Evolutionary conservation across 2,888 invertebrate species (phyloP).

Genomic region (Polylopha cassiicola): DNA sequence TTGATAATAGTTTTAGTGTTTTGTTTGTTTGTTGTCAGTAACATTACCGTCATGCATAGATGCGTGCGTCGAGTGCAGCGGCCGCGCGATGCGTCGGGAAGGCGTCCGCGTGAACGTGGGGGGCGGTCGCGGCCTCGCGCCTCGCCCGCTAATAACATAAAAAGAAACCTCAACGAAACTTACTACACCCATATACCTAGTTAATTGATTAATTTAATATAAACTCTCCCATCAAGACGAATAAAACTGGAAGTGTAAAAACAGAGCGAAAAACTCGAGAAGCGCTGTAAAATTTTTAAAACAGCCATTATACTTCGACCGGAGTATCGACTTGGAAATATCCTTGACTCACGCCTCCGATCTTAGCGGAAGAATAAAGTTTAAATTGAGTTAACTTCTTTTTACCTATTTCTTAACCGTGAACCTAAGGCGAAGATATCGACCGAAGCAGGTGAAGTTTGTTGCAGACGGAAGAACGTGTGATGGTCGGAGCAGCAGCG

Average conservation of each 20-base stretch:
- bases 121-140: slow-evolving; percentile 77
- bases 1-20: too few relatives aligned
- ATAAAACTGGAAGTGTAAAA: slow-evolving; percentile 6
- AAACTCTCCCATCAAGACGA: too few relatives aligned
- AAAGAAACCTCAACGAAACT: slow-evolving; percentile 17
- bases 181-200: neutral
- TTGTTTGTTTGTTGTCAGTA: slow-evolving; percentile 7
- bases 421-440: slow-evolving; percentile 88
- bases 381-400: too few relatives aligned
- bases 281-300: too few relatives aligned
- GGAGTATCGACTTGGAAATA: too few relatives aligned
- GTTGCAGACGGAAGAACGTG: slow-evolving; percentile 92
- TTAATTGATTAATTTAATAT: too few relatives aligned
- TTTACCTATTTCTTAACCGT: slow-evolving; percentile 86
- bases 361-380: too few relatives aligned
- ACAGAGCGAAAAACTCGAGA: slow-evolving; percentile 2
- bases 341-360: too few relatives aligned
- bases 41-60: slow-evolving; percentile 66
- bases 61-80: slow-evolving; percentile 57
- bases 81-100: slow-evolving; percentile 84
- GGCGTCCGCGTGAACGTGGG: slow-evolving; percentile 87
- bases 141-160: slow-evolving; percentile 75
- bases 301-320: too few relatives aligned
- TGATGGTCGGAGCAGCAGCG: slow-evolving; percentile 97
- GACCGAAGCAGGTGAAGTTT: slow-evolving; percentile 84